Base-by-base conservation (phyloP, 2,113 vertebrate genomes). In the Melanocharis versteri region DNA sequence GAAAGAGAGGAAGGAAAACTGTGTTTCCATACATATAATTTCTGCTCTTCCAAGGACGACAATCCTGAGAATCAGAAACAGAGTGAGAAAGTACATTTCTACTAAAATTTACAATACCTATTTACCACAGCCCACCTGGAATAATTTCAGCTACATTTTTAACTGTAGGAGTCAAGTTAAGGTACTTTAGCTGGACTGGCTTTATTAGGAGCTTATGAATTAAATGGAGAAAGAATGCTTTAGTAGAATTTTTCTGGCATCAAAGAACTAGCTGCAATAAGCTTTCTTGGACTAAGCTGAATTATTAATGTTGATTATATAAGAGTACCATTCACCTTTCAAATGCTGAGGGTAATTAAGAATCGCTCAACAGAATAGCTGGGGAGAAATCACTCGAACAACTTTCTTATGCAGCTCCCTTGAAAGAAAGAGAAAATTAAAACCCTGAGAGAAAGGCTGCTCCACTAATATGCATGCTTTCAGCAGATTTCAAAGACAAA, bases 241-340 rank as follows among this genome's bases (percentile, higher is more conserved):
- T 91, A 54, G 30, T 33, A 81, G 48, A 91, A 60, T 56, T 48
- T 93, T 85, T 50, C 16, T 61, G 78, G 83, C 94, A 87, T 84
- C 93, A 82, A 90, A 96, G 65, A 93, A 56, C 65, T 78, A 89
- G 58, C 85, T 89, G 72, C 50, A 68, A 57, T 72, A 81, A 94
- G 73, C 70, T 96, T 90, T 94, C 94, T 83, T 78, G 53, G 83
- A 77, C 87, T 65, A 81, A 75, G 27, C 48, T 85, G 61, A 94
- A 97, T 96, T 94, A 96, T 66, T 73, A 71, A 96, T 50, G 62
- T 89, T 90, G 84, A 92, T 97, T 96, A 97, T 89, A 87, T 94
- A 97, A 97, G 87, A 93, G 79, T 71, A 94, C 65, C 50, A 73
- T 91, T 97, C 95, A 96, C 96, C 86, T 97, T 97, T 89, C 78